These are phyloP conservation scores for Caiman crocodilus DNA, from an alignment of 2,797 vertebrate genomes.

Conservation along the genomic window DNA sequence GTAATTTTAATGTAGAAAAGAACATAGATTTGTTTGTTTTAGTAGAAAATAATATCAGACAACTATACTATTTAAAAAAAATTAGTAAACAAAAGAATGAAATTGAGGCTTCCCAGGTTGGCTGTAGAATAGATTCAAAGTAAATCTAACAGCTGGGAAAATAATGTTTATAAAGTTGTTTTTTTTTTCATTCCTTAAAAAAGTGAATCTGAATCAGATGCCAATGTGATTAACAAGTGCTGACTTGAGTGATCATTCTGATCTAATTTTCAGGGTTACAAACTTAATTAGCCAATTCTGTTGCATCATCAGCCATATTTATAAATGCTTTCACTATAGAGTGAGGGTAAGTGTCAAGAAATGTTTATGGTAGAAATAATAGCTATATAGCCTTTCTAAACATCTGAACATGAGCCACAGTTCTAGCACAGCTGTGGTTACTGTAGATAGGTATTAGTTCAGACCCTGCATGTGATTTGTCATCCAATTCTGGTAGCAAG, in stretches of 20 bases:
- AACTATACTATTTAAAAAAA: background rate
- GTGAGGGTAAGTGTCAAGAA: no score
- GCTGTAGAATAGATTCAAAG: background rate
- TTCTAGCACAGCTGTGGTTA: background rate
- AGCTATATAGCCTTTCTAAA: background rate
- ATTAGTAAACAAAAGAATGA: background rate
- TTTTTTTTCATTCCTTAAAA: background rate
- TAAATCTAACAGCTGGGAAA: background rate
- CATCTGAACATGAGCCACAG: rapidly evolving
- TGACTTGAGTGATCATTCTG: background rate
- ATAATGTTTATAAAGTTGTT: background rate
- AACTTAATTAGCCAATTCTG: rapidly evolving
- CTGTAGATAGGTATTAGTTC: background rate
- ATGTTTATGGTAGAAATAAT: no score
- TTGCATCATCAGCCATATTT: background rate
- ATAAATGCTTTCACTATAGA: background rate
- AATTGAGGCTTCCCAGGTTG: background rate
- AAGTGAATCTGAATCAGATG: background rate
- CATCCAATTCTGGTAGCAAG: no score
- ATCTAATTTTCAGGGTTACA: background rate
- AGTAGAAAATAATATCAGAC: no score
- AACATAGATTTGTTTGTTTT: no score
- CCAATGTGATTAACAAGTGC: no score
- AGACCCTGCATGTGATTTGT: no score
- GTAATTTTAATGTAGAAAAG: background rate